phyloP scores from a whole-genome alignment of 2,797 vertebrate species.

The Sphaeramia orbicularis region DNA sequence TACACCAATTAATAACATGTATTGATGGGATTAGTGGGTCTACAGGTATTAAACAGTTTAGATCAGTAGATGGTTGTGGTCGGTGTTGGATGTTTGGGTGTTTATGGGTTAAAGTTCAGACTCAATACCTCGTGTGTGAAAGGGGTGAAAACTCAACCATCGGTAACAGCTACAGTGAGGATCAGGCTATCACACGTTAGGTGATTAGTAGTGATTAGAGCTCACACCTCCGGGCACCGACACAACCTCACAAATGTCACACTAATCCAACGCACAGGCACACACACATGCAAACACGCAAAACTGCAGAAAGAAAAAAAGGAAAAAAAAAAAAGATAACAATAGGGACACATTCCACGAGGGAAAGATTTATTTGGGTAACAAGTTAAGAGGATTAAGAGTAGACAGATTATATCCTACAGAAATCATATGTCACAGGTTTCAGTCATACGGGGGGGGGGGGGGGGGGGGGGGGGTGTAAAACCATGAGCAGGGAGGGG shows the following conservation, averaged over 20 bases:
- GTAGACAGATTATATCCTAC: slow-evolving; percentile 75
- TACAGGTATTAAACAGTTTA: no score
- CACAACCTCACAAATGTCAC: slow-evolving; percentile 65
- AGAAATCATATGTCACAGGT: slow-evolving; percentile 46
- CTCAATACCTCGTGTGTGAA: slow-evolving; percentile 54
- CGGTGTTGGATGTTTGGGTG: no score
- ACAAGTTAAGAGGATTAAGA: slow-evolving; percentile 80
- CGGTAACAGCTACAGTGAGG: slow-evolving; percentile 41
- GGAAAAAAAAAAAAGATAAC: slow-evolving; percentile 22
- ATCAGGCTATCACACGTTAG: slow-evolving; percentile 81
- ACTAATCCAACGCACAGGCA: slow-evolving; percentile 69
- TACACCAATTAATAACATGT: no score
- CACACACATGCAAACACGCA: slow-evolving; percentile 46
- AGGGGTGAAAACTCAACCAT: slow-evolving; percentile 70
- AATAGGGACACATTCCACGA: slow-evolving; percentile 64
- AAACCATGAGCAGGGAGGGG: no score
- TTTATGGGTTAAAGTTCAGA: slow-evolving; percentile 47
- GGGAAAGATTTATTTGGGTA: slow-evolving; percentile 62
- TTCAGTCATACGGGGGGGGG: no score
- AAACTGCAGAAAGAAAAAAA: no score
- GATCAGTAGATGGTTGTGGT: no score
- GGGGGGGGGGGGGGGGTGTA: no score
- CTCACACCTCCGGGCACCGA: slow-evolving; percentile 82
- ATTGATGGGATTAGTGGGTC: no score
- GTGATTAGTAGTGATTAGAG: slow-evolving; percentile 81